Base-by-base conservation (phyloP, 2,888 invertebrate species). In the Heliconius ethilla region DNA sequence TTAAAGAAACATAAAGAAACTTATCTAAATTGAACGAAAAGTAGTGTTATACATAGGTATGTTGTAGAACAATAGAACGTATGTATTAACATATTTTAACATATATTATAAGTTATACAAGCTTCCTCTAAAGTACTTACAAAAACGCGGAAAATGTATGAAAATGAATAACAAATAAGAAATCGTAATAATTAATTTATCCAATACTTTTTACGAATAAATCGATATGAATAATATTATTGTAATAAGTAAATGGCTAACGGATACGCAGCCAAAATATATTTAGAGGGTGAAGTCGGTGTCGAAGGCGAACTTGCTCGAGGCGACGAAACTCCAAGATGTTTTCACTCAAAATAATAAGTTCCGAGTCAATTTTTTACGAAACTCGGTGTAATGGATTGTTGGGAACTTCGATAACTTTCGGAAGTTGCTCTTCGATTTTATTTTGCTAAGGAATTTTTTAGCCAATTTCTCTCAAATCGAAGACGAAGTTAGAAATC, bases 281-380 rank as follows among this genome's bases (percentile, higher is more conserved):
- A 77, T 63, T 55, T 67, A 75, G 82, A 79, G 81, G 82, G 83
- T 80, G 80, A 70, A 72, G 81, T 77, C 81, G 81, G 81, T 76
- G 77, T 70, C 82, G 86, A 83, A 83, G 84, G 84, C 85, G 85
- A 90, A 91, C 87, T 91, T 89, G 87, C 85, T 83, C 84, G 84
- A 86, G 89, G 88, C 92, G 90, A 87, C 89, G 87, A 89, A 91
- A 91, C 90, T 91, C 89, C 85, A 87, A 89, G 91, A 91, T 91
- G 90, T 93, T 94, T 93, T 92, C 91, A 89, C 92, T 93, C 91
- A 92, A 93, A 93, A 94, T 93, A 94, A 94, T 93, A 94, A 93
- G 91, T 93, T 91, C 89, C 88, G 89, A 92, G 91, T 91, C 85
- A 91, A 89, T 93, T 93, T 94, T 93, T 93, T 91, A 89, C 91